Percentiles rank a stretch among this genome's conserved stretches.
These are phyloP conservation scores for Spodoptera frugiperda DNA, from an alignment of 1,140 invertebrate species.

Conservation along the genomic window DNA sequence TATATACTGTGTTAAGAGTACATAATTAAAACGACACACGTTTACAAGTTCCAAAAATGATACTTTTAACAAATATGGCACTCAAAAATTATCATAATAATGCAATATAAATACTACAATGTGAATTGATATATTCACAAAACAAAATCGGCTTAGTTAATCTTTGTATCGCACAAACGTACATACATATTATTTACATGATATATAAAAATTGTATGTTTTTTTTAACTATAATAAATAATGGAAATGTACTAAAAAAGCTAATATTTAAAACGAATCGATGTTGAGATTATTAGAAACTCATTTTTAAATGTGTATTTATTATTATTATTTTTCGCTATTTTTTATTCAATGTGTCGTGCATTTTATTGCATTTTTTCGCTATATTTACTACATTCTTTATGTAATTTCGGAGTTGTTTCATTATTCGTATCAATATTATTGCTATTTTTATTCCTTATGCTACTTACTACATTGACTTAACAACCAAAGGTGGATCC, in stretches of 20 bases:
- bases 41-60: no score
- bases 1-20: no score
- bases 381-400: conserved; percentile 2
- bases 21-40: no score
- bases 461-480: no score
- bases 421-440: no score
- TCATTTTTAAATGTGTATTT: conserved; percentile 40
- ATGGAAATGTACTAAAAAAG: conserved; percentile 27
- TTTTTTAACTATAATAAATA: conserved; percentile 6
- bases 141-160: conserved; percentile 18
- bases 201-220: conserved; percentile 12
- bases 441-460: no score
- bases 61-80: background rate
- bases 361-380: conserved; percentile 41
- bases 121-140: conserved; percentile 12
- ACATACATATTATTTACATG: conserved; percentile 35
- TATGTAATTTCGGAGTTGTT: no score
- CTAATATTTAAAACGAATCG: conserved; percentile 21
- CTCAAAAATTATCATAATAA: background rate
- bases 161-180: conserved; percentile 2
- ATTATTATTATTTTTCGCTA: conserved; percentile 26
- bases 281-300: conserved; percentile 47
- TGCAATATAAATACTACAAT: conserved; percentile 3
- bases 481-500: no score
- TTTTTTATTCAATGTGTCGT: background rate